phyloP scores from a whole-genome alignment of 53 echinoderm and acorn worm genomes.

The Patiria pectinifera region DNA sequence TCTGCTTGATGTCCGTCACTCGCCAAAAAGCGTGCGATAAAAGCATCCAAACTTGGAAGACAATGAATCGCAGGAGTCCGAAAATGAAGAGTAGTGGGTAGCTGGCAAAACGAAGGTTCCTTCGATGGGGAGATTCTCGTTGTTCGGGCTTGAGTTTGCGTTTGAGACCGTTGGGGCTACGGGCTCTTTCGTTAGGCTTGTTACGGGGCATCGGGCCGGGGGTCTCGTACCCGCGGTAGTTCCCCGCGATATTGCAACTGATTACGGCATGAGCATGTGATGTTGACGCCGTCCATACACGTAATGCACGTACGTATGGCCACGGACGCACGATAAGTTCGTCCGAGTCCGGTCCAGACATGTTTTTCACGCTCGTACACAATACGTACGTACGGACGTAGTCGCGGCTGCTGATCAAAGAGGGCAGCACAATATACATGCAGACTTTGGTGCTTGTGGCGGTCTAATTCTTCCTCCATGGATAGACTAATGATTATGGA shows the following conservation, averaged over 20 bases:
- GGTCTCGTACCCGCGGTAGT: conserved; percentile 1
- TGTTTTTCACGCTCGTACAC: too few relatives aligned
- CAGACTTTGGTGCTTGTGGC: too few relatives aligned
- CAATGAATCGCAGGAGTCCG: conserved; percentile 78
- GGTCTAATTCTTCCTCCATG: too few relatives aligned
- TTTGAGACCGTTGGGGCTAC: conserved; percentile 62
- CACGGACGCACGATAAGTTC: neutral
- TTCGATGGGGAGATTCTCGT: conserved; percentile 76
- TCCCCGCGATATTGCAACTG: neutral
- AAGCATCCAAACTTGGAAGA: conserved; percentile 85
- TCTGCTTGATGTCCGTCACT: conserved; percentile 57
- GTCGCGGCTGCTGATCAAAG: too few relatives aligned
- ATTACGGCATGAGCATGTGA: conserved; percentile 2
- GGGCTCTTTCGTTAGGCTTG: conserved; percentile 56
- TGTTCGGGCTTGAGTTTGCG: conserved; percentile 50
- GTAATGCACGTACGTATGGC: neutral
- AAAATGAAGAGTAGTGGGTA: conserved; percentile 88
- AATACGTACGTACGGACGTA: too few relatives aligned
- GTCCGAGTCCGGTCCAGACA: too few relatives aligned
- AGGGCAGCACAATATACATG: too few relatives aligned
- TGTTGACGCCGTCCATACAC: neutral
- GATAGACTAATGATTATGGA: too few relatives aligned
- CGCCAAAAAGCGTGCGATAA: conserved; percentile 74
- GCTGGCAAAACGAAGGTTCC: conserved; percentile 84
- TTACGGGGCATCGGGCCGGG: conserved; percentile 66